These are phyloP conservation scores for Xiphophorus birchmanni DNA, from an alignment of 2,797 vertebrate species.

Conservation along the genomic window DNA sequence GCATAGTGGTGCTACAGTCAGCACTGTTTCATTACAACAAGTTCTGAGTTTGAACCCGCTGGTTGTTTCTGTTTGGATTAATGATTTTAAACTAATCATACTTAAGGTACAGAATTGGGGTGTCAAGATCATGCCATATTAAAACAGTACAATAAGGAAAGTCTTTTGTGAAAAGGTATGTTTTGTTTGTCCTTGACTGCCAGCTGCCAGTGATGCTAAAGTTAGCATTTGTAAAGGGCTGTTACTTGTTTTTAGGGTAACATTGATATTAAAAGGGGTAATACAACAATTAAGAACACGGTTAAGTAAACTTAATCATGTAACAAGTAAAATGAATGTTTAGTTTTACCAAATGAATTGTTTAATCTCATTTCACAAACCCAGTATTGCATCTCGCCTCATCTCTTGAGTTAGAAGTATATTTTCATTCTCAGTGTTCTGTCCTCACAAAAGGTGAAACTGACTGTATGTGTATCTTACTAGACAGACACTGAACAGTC, in stretches of 20 bases:
- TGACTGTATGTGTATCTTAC: too few species aligned
- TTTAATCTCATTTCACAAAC: background rate
- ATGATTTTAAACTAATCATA: too few species aligned
- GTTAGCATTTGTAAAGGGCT: background rate
- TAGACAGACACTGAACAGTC: too few species aligned
- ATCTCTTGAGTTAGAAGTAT: background rate
- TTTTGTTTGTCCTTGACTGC: background rate
- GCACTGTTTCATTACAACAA: background rate
- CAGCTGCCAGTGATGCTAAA: background rate
- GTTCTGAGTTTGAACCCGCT: background rate
- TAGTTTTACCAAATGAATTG: background rate
- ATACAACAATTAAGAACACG: too few species aligned
- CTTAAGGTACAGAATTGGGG: background rate
- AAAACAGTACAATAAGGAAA: background rate
- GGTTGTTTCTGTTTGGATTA: conserved; percentile 1
- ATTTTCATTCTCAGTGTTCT: background rate
- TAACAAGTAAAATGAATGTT: background rate
- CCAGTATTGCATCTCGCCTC: background rate
- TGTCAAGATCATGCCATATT: background rate
- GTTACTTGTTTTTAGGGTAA: background rate
- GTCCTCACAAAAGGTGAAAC: too few species aligned
- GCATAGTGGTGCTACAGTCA: conserved; percentile 5
- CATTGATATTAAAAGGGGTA: too few species aligned
- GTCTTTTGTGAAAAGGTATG: background rate
- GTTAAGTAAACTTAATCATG: too few species aligned